Conservation (phyloP, 2,797 vertebrate genomes). For the Characodon lateralis region DNA sequence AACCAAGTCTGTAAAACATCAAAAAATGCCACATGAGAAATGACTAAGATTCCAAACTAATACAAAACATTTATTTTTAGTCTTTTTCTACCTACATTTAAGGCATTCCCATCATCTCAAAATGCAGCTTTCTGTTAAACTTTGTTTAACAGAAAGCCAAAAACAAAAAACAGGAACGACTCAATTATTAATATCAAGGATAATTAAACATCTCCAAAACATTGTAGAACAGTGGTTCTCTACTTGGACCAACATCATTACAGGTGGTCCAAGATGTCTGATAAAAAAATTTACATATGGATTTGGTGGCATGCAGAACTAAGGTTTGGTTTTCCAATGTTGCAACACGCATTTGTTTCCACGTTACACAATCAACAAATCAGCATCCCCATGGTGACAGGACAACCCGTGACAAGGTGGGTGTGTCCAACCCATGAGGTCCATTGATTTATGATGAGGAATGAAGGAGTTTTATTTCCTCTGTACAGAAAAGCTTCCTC, state of each 20-base stretch:
- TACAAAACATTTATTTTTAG: background rate
- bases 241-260: background rate
- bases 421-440: background rate
- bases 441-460: background rate
- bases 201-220: background rate
- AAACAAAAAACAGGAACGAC: background rate
- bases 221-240: no score
- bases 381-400: background rate
- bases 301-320: background rate
- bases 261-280: background rate
- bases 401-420: background rate
- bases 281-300: no score
- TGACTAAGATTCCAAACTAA: no score
- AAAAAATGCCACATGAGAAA: background rate
- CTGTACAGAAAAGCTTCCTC: background rate
- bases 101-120: no score
- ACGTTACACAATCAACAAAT: slow-evolving; percentile 1
- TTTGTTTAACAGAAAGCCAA: background rate
- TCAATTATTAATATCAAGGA: background rate
- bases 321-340: background rate
- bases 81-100: background rate
- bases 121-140: background rate
- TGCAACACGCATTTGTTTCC: background rate
- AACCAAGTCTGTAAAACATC: background rate
- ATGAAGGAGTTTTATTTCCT: background rate